Conservation (phyloP, 2,797 vertebrate species). For the Chloroceryle amazona region DNA sequence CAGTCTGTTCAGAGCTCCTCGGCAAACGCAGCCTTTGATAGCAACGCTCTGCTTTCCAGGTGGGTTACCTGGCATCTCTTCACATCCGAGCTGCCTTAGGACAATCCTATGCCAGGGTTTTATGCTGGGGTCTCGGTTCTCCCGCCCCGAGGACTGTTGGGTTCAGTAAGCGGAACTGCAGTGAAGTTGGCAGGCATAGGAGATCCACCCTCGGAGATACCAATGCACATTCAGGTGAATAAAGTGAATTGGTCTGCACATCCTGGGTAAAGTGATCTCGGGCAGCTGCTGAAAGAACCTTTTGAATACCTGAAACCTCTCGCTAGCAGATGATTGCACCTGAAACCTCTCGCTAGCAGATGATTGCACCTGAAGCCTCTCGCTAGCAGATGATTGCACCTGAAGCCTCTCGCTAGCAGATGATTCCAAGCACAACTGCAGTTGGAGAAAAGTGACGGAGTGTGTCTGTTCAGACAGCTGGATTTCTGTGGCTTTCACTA, state of each 20-base stretch:
- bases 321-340: not conserved
- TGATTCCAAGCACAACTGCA: slow-evolving; percentile 37
- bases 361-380: not conserved
- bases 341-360: not conserved
- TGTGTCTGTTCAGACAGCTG: not conserved
- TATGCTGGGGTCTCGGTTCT: not conserved
- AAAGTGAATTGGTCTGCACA: not conserved
- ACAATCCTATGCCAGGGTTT: not conserved
- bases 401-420: not conserved
- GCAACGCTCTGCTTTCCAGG: not conserved
- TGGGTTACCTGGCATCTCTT: not conserved
- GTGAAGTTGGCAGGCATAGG: not conserved
- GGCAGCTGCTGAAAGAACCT: not conserved
- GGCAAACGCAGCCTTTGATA: not conserved
- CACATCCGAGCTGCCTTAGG: slow-evolving; percentile 1
- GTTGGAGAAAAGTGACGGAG: not conserved
- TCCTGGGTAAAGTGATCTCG: not conserved
- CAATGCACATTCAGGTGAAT: not conserved
- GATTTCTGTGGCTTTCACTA: not conserved
- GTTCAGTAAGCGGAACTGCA: not conserved
- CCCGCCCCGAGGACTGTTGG: not conserved
- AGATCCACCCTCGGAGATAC: not conserved
- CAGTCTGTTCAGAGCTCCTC: not conserved
- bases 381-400: not conserved
- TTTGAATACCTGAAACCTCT: not conserved